A percentile compares a stretch with the other conserved stretches of the same genome.
Evolutionary conservation across 2,113 vertebrate genomes (phyloP).

Genomic region (Psilopsiagon aurifrons): DNA sequence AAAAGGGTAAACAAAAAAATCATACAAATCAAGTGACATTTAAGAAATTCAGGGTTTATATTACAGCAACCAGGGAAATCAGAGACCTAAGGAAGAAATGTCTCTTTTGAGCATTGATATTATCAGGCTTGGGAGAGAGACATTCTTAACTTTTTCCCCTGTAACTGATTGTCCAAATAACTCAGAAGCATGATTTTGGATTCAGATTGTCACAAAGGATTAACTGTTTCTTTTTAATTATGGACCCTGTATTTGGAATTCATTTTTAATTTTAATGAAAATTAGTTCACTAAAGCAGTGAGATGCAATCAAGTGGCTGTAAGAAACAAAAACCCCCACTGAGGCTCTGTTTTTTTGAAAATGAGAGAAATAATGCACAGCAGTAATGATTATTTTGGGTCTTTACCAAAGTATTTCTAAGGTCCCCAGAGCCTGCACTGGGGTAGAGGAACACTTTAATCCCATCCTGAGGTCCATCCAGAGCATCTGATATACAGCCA

Average conservation of each 20-base stretch:
- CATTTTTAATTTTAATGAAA: slow-evolving; percentile 52
- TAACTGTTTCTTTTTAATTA: slow-evolving; percentile 55
- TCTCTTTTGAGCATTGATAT: slow-evolving; percentile 54
- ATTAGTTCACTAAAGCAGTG: slow-evolving; percentile 43
- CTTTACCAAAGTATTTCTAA: neutral
- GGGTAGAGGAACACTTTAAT: neutral
- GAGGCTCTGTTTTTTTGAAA: neutral
- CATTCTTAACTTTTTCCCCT: neutral
- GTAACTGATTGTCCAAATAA: slow-evolving; percentile 42
- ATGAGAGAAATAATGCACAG: neutral
- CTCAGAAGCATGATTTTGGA: slow-evolving; percentile 40
- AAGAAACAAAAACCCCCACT: neutral
- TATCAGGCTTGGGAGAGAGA: slow-evolving; percentile 21
- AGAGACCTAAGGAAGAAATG: slow-evolving; percentile 57
- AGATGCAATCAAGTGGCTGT: slow-evolving; percentile 29
- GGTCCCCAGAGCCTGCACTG: neutral
- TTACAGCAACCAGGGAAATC: slow-evolving; percentile 68
- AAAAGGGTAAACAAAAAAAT: slow-evolving; percentile 75
- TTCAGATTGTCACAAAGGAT: slow-evolving; percentile 48
- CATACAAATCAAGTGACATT: slow-evolving; percentile 74
- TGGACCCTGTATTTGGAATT: slow-evolving; percentile 6
- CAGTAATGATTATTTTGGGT: neutral
- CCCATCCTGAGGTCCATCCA: neutral
- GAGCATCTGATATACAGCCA: neutral
- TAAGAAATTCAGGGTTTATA: slow-evolving; percentile 71